Evolutionary conservation across 2,797 vertebrate genomes (phyloP).

Genomic region (Distichodus sexfasciatus): DNA sequence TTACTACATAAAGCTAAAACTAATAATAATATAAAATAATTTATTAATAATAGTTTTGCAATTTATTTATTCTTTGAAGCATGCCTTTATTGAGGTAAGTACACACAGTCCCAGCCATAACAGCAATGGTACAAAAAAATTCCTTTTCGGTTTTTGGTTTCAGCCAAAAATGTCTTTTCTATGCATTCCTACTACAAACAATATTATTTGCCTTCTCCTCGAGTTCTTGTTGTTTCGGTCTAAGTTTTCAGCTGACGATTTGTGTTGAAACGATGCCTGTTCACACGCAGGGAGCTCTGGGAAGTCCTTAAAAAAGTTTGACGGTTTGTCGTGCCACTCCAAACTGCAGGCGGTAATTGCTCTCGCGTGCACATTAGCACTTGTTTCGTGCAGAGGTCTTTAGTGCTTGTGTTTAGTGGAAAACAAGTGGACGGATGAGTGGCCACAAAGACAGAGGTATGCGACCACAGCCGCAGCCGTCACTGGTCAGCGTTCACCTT

Average conservation of each 20-base stretch:
- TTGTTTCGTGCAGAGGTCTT: conserved; percentile 54
- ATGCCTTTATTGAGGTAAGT: no score
- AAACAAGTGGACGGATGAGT: conserved; percentile 74
- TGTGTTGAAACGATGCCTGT: conserved; percentile 56
- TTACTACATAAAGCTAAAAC: no score
- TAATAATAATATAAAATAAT: no score
- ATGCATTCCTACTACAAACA: no score
- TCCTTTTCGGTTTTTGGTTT: no score
- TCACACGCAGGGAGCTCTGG: conserved; percentile 52
- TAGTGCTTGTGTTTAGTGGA: conserved; percentile 63
- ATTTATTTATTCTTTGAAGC: no score
- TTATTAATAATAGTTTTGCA: no score
- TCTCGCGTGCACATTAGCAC: conserved; percentile 58
- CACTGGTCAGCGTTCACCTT: conserved; percentile 13
- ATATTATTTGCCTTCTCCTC: not conserved
- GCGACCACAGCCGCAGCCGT: conserved; percentile 20
- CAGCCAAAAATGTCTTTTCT: no score
- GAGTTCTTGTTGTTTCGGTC: not conserved
- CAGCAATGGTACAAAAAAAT: no score
- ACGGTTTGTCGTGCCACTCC: conserved; percentile 55
- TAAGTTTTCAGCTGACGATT: conserved; percentile 55
- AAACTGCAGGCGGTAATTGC: conserved; percentile 67
- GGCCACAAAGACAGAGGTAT: conserved; percentile 44
- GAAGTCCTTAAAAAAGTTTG: conserved; percentile 68
- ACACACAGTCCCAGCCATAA: no score